Conservation (phyloP, 2,113 vertebrate species). For the Columbina picui region DNA sequence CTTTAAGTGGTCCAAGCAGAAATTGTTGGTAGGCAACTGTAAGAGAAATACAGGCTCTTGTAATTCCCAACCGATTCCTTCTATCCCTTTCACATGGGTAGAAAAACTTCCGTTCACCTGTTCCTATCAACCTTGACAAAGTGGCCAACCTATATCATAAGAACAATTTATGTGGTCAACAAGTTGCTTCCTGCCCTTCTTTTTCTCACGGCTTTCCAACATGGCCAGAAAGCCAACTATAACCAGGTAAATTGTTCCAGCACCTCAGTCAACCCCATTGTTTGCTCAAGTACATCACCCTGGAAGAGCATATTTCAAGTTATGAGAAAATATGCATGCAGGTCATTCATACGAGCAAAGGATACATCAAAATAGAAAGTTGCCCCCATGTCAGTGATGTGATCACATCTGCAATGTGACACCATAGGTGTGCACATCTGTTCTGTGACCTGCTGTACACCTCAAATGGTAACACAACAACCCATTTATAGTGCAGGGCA, state of each 20-base stretch:
- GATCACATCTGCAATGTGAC: background rate
- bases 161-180: background rate
- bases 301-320: background rate
- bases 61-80: background rate
- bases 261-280: background rate
- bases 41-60: background rate
- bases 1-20: background rate
- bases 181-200: background rate
- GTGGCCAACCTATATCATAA: background rate
- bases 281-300: background rate
- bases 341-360: background rate
- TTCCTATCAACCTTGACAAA: background rate
- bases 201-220: background rate
- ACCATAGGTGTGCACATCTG: background rate
- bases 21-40: background rate
- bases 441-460: background rate
- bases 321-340: fast-evolving
- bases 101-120: background rate
- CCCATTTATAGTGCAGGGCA: background rate
- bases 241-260: background rate
- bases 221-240: background rate
- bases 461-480: background rate
- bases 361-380: background rate
- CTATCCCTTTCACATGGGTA: background rate
- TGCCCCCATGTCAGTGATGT: background rate